Evolutionary conservation across 2,113 vertebrate genomes (phyloP).

Genomic region (Mustela nigripes): DNA sequence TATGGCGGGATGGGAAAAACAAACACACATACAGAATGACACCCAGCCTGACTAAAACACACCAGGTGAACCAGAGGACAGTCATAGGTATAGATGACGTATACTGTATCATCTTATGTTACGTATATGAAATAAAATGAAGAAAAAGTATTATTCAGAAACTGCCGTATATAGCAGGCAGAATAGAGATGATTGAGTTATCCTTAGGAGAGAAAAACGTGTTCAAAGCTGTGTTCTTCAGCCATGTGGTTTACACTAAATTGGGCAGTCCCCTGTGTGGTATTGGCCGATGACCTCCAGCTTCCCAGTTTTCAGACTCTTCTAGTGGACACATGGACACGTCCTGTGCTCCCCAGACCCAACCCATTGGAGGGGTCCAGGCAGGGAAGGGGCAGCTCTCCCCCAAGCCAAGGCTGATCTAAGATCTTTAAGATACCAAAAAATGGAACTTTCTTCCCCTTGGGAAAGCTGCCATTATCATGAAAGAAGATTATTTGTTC

Average conservation of each 20-base stretch:
- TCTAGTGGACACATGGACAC: background rate
- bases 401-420: background rate
- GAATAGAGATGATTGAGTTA: background rate
- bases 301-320: background rate
- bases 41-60: background rate
- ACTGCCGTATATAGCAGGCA: background rate
- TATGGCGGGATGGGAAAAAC: background rate
- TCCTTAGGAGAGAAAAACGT: background rate
- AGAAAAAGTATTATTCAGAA: constrained; percentile 10
- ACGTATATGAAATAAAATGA: constrained; percentile 22
- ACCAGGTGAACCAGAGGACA: background rate
- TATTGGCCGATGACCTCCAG: background rate
- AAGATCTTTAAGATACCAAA: background rate
- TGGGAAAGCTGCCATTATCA: background rate
- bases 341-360: background rate
- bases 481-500: background rate
- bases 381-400: background rate
- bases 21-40: background rate
- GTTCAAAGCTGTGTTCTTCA: background rate
- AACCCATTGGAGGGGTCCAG: background rate
- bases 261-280: background rate
- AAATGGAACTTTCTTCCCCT: background rate
- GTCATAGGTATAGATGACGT: no score
- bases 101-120: background rate
- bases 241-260: background rate